Conservation (phyloP, 2,888 invertebrate species). For the Cyaniris semiargus region DNA sequence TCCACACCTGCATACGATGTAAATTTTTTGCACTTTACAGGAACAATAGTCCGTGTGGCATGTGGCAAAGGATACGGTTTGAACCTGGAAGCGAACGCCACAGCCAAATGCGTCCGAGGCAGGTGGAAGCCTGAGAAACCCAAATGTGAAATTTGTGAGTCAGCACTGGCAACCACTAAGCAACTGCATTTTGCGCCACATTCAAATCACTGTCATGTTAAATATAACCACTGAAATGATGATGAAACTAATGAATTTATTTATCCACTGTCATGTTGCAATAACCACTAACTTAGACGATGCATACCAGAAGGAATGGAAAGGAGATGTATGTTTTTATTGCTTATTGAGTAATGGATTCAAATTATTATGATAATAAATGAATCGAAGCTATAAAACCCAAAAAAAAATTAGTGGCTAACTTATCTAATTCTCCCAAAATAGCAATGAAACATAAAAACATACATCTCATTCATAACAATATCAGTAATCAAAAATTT, state of each 20-base stretch:
- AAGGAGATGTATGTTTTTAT: not conserved
- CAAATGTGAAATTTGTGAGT: constrained; percentile 88
- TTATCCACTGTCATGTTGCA: not conserved
- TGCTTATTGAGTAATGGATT: not conserved
- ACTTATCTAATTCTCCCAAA: not conserved
- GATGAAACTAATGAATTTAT: too few species aligned
- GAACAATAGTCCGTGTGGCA: constrained; percentile 87
- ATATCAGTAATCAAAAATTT: not conserved
- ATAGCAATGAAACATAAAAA: not conserved
- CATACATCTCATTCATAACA: not conserved
- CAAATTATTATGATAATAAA: not conserved
- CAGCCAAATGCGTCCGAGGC: constrained; percentile 90
- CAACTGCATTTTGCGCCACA: constrained; percentile 3
- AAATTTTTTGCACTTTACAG: constrained; percentile 47
- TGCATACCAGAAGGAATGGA: not conserved
- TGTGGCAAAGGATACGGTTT: constrained; percentile 89
- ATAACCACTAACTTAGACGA: not conserved
- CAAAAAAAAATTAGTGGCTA: not conserved
- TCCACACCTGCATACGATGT: too few species aligned
- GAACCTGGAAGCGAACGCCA: constrained; percentile 86
- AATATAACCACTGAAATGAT: not conserved
- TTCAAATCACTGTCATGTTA: constrained; percentile 21
- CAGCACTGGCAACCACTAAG: constrained; percentile 28
- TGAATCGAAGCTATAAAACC: not conserved
- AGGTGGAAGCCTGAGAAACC: constrained; percentile 92